phyloP scores from a whole-genome alignment of 1,140 invertebrate genomes.

The Octopus bimaculoides region DNA sequence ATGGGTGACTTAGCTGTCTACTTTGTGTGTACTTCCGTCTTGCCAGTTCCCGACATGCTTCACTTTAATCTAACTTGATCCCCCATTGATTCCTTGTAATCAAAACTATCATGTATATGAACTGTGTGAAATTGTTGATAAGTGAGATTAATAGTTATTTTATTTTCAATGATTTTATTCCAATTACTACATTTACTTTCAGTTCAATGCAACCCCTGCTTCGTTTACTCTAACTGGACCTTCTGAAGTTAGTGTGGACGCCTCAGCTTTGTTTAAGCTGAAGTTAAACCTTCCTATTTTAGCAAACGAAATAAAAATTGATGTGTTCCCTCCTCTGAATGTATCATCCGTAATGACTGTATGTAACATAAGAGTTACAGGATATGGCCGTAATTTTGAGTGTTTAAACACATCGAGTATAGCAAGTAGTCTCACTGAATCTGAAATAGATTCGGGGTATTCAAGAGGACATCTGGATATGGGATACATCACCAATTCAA shows the following conservation, averaged over 20 bases:
- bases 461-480: constrained; percentile 31
- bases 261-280: constrained; percentile 32
- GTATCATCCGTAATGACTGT: constrained; percentile 42
- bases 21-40: too few species aligned
- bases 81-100: too few species aligned
- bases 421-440: constrained; percentile 12
- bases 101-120: too few species aligned
- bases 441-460: constrained; percentile 30
- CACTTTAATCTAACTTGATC: too few species aligned
- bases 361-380: constrained; percentile 35
- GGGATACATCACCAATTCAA: constrained; percentile 41
- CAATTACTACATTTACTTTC: too few species aligned
- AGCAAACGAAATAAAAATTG: constrained; percentile 28
- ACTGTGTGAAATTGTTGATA: too few species aligned
- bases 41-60: too few species aligned
- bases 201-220: constrained; percentile 14
- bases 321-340: constrained; percentile 44
- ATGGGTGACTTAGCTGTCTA: too few species aligned
- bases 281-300: constrained; percentile 42
- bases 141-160: too few species aligned
- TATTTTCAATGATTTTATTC: too few species aligned
- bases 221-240: constrained; percentile 42
- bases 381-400: constrained; percentile 34
- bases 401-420: constrained; percentile 23
- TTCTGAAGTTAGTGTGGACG: constrained; percentile 30